phyloP scores from a whole-genome alignment of 92 coral and sea anemone species.

The Virgularia gustaviana region DNA sequence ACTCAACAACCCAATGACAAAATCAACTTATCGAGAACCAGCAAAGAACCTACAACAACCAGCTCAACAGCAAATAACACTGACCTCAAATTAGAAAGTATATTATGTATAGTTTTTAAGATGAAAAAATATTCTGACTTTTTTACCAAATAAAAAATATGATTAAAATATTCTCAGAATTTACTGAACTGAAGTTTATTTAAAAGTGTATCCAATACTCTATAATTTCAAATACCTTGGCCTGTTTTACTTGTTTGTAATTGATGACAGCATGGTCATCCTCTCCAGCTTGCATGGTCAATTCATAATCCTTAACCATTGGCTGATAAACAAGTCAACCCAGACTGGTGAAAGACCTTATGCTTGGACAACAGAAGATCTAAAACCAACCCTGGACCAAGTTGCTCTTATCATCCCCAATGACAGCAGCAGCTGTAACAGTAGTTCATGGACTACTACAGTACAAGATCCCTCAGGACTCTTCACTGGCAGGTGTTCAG shows the following conservation, averaged over 20 bases:
- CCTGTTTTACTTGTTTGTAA: too few relatives aligned
- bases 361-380: background rate
- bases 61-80: background rate
- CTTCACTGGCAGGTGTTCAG: background rate
- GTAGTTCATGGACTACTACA: background rate
- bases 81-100: background rate
- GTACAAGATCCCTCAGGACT: background rate
- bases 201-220: too few relatives aligned
- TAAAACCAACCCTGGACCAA: too few relatives aligned
- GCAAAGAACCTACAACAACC: background rate
- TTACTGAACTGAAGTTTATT: too few relatives aligned
- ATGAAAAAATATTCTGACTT: background rate
- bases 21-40: constrained; percentile 2
- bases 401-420: too few relatives aligned
- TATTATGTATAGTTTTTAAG: background rate
- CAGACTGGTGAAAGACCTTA: background rate
- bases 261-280: background rate
- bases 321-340: too few relatives aligned
- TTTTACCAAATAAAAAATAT: background rate
- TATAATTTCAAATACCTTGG: too few relatives aligned
- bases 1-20: constrained; percentile 75
- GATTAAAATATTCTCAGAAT: background rate
- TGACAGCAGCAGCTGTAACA: too few relatives aligned
- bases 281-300: background rate
- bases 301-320: background rate